phyloP scores from a whole-genome alignment of 30 jellyfish, hydroid and myxozoan genomes.

The Pseudorhiza aurosa region DNA sequence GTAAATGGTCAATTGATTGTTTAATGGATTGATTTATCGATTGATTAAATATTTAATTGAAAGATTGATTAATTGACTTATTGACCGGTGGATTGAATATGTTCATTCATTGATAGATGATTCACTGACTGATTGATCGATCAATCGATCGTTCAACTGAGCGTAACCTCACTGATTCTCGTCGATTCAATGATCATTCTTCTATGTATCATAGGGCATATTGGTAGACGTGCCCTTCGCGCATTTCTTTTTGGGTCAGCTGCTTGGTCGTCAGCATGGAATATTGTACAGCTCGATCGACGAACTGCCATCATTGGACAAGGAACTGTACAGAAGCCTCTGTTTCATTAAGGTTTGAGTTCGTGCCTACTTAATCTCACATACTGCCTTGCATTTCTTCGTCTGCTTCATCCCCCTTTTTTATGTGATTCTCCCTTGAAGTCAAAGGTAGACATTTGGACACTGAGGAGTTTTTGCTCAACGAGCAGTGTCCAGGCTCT shows the following conservation, averaged over 20 bases:
- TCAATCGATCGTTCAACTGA: neutral
- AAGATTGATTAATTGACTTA: neutral
- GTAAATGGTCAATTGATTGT: neutral
- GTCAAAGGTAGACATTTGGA: too few species aligned
- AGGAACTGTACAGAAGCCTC: conserved; percentile 90
- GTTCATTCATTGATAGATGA: neutral
- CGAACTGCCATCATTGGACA: conserved; percentile 97
- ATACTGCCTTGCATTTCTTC: too few species aligned
- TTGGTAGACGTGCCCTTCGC: conserved; percentile 99
- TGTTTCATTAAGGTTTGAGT: conserved; percentile 89
- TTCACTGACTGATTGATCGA: neutral
- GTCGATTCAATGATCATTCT: too few species aligned
- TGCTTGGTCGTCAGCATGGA: conserved; percentile 87
- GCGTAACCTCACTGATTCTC: neutral
- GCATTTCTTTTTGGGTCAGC: conserved; percentile 77
- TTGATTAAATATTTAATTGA: too few species aligned
- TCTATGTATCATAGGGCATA: conserved; percentile 94
- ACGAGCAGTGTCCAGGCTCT: too few species aligned
- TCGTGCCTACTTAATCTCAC: too few species aligned
- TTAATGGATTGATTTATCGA: too few species aligned
- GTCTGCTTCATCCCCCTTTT: too few species aligned
- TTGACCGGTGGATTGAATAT: neutral
- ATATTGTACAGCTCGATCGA: conserved; percentile 96
- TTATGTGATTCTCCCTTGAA: too few species aligned
- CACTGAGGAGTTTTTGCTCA: too few species aligned